Conservation (phyloP, 2,888 invertebrate species). For the Agonum fuliginosum region DNA sequence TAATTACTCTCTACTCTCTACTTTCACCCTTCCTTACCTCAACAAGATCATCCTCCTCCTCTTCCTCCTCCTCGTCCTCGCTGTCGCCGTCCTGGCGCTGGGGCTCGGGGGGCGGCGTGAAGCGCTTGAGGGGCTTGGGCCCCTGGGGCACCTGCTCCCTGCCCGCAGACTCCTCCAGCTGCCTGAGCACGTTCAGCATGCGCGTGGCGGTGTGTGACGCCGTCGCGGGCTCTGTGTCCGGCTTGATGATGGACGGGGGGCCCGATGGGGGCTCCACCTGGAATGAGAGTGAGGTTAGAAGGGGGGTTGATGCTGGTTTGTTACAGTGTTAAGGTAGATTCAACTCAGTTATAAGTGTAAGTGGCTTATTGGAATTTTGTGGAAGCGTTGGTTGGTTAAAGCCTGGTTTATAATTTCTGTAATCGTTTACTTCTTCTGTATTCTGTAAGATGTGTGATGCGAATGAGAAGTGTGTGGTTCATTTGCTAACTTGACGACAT, state of each 20-base stretch:
- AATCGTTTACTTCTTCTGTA: no score
- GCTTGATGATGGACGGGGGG: neutral
- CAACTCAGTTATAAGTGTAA: no score
- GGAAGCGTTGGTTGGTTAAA: no score
- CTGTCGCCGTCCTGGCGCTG: slow-evolving; percentile 68
- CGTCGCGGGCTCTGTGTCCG: neutral
- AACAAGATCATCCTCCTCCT: slow-evolving; percentile 68
- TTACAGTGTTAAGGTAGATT: no score
- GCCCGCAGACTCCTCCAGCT: slow-evolving; percentile 85
- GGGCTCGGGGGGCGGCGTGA: slow-evolving; percentile 90
- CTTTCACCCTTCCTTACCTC: slow-evolving; percentile 29
- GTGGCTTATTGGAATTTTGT: no score
- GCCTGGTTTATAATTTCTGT: no score
- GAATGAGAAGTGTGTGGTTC: no score
- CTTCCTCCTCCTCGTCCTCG: slow-evolving; percentile 71
- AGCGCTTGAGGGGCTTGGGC: slow-evolving; percentile 89
- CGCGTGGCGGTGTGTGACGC: slow-evolving; percentile 83
- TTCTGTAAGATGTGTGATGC: no score
- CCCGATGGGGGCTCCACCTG: neutral
- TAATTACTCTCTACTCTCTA: no score
- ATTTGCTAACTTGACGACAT: no score
- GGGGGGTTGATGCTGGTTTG: neutral
- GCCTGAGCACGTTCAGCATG: slow-evolving; percentile 92
- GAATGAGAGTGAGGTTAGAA: neutral
- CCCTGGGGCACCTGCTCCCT: slow-evolving; percentile 74